Percentiles rank a stretch among this genome's conserved stretches.
Conservation (phyloP, 2,888 invertebrate species). For the Ptilodon capucinus region DNA sequence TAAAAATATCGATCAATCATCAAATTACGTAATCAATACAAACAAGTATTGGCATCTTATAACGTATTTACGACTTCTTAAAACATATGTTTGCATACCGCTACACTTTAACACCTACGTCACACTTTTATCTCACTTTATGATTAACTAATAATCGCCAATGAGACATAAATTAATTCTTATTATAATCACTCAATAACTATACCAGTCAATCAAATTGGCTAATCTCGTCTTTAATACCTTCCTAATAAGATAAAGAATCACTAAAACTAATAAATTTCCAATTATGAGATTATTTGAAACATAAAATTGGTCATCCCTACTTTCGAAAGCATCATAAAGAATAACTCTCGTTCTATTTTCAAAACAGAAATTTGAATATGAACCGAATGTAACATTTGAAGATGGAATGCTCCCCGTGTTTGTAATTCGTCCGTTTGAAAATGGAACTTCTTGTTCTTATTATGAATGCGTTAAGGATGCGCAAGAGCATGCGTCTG, state of each 20-base stretch:
- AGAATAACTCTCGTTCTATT: constrained; percentile 53
- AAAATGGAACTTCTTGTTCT: constrained; percentile 75
- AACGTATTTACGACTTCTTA: constrained; percentile 30
- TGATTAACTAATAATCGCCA: constrained; percentile 28
- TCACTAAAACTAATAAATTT: background rate
- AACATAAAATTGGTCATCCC: constrained; percentile 39
- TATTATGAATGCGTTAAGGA: constrained; percentile 79
- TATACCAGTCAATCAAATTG: background rate
- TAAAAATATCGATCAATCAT: constrained; percentile 35
- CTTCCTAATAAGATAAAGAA: background rate
- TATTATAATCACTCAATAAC: background rate
- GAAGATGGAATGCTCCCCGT: constrained; percentile 64
- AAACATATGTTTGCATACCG: constrained; percentile 34
- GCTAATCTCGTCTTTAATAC: background rate
- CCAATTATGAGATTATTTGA: constrained; percentile 1
- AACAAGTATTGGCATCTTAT: constrained; percentile 34
- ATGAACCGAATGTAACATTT: constrained; percentile 61
- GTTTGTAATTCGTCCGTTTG: constrained; percentile 72
- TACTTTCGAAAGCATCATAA: constrained; percentile 37
- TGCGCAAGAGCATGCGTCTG: constrained; percentile 77
- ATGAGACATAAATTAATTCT: constrained; percentile 9
- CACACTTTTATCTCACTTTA: constrained; percentile 4
- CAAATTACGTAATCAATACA: constrained; percentile 30
- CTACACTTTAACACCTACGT: constrained; percentile 3
- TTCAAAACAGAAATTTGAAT: constrained; percentile 73